Percentiles rank a stretch among this genome's conserved stretches.
These are phyloP conservation scores for Pseudotriccus pelzelni DNA, from an alignment of 2,797 vertebrate species.

Conservation along the genomic window DNA sequence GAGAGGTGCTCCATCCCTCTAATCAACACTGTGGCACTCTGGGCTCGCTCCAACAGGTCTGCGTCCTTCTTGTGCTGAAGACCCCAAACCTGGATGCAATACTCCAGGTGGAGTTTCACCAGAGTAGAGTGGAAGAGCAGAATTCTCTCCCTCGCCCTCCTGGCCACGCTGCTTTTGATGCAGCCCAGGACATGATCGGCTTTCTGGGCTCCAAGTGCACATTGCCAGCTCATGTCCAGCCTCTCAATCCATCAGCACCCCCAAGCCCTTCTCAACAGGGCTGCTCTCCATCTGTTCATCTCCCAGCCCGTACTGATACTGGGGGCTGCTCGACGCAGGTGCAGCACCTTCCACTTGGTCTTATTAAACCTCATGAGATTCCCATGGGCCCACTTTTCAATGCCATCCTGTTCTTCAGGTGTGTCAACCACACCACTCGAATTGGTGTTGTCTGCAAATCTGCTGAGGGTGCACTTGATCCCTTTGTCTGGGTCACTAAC, in stretches of 20 bases:
- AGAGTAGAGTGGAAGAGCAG: neutral
- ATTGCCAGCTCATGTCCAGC: neutral
- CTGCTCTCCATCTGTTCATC: neutral
- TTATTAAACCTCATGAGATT: neutral
- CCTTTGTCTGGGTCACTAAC: neutral
- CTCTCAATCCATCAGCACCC: neutral
- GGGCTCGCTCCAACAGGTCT: neutral
- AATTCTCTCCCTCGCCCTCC: neutral
- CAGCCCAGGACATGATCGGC: neutral
- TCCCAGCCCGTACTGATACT: neutral
- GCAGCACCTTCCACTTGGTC: neutral
- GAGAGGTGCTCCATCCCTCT: neutral
- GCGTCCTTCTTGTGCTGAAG: neutral
- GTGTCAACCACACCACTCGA: neutral
- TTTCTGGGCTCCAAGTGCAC: neutral
- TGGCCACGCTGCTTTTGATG: neutral
- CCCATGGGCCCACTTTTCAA: neutral
- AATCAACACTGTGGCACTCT: neutral
- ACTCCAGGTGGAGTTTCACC: neutral
- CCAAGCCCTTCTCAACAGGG: accelerated
- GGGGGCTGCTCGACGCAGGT: neutral
- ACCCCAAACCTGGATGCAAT: neutral
- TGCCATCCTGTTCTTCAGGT: neutral
- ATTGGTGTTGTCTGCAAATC: neutral
- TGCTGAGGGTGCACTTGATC: neutral